Conservation (phyloP, 2,888 invertebrate species). For the Nemoura dubitans region DNA sequence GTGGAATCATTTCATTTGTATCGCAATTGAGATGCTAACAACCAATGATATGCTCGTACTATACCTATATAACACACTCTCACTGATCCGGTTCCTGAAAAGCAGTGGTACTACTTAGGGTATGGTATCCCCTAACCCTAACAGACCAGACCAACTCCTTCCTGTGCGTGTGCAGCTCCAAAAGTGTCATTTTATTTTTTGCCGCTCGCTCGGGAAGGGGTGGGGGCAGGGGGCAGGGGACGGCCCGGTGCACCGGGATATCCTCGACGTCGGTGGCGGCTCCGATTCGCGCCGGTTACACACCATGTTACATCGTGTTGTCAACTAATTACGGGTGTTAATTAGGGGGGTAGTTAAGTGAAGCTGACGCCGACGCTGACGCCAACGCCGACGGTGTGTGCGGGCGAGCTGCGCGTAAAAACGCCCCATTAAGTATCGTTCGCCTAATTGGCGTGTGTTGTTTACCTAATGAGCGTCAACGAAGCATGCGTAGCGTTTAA, state of each 20-base stretch:
- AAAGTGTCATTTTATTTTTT: neutral
- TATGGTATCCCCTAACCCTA: too few species aligned
- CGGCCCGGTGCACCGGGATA: neutral
- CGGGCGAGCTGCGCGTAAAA: slow-evolving; percentile 8
- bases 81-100: too few species aligned
- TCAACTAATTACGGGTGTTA: slow-evolving; percentile 34
- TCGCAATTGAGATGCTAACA: too few species aligned
- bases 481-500: neutral
- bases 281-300: neutral
- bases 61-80: too few species aligned
- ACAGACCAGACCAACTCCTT: too few species aligned
- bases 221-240: neutral
- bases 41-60: too few species aligned
- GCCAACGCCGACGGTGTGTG: neutral
- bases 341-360: slow-evolving; percentile 28
- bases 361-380: neutral
- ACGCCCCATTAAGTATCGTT: slow-evolving; percentile 14
- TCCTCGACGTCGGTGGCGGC: neutral
- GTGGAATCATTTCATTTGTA: too few species aligned
- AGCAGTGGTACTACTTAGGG: too few species aligned
- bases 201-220: neutral
- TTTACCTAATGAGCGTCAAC: slow-evolving; percentile 21
- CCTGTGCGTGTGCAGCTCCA: neutral
- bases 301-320: neutral
- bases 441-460: slow-evolving; percentile 17